These are phyloP conservation scores for Apis florea DNA, from an alignment of 1,140 invertebrate genomes.

Conservation along the genomic window DNA sequence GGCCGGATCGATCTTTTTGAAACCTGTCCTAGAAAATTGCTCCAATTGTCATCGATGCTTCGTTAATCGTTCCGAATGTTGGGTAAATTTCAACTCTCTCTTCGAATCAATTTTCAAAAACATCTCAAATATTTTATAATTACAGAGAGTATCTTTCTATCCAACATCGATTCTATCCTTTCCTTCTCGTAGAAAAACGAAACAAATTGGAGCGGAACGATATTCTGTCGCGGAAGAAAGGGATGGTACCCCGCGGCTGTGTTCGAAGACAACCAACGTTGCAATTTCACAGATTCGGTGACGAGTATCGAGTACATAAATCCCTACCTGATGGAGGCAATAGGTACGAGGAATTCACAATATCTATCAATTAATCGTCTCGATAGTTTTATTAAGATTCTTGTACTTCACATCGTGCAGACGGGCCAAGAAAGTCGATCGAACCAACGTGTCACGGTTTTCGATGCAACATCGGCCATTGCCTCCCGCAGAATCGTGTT, in stretches of 20 bases:
- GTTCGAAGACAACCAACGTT: conserved; percentile 81
- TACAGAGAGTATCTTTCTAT: background rate
- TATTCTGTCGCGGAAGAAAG: conserved; percentile 81
- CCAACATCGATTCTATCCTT: background rate
- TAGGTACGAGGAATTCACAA: conserved; percentile 71
- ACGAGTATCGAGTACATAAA: conserved; percentile 80
- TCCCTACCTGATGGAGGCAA: conserved; percentile 76
- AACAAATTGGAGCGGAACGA: conserved; percentile 81
- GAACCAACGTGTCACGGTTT: conserved; percentile 81
- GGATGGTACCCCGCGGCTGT: conserved; percentile 84
- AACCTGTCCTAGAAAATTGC: conserved; percentile 79
- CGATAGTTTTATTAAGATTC: too few relatives aligned
- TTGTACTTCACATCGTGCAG: background rate
- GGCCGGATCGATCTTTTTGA: conserved; percentile 76
- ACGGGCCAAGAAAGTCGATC: background rate
- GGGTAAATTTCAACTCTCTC: conserved; percentile 65
- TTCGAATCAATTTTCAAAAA: background rate
- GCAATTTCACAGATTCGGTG: conserved; percentile 77
- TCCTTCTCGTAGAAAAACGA: conserved; percentile 35
- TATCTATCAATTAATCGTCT: background rate
- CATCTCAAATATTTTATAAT: background rate
- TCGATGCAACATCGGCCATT: conserved; percentile 87
- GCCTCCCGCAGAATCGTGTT: conserved; percentile 82
- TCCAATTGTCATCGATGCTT: conserved; percentile 81
- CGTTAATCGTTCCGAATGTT: conserved; percentile 71